Conservation (phyloP, 2,113 vertebrate genomes). For the Butorides virescens region DNA sequence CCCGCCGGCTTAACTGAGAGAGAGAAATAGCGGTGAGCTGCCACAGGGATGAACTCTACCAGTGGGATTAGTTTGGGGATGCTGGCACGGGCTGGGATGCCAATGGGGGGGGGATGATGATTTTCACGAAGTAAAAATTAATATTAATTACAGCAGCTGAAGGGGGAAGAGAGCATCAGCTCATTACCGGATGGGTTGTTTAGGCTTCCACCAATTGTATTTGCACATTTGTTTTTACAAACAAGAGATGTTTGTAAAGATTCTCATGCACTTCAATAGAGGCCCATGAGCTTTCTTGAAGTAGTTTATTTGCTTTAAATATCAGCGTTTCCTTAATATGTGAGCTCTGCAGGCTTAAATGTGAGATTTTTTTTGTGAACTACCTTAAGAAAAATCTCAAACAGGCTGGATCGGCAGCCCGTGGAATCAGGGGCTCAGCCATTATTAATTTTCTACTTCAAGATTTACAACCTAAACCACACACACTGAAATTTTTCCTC, state of each 20-base stretch:
- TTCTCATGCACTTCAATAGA: not conserved
- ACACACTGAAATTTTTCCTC: not conserved
- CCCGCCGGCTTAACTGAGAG: not conserved
- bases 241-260: not conserved
- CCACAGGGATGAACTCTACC: rapidly evolving
- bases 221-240: not conserved
- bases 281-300: not conserved
- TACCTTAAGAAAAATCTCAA: not conserved
- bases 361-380: not conserved
- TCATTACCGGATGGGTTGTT: not conserved
- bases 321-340: not conserved
- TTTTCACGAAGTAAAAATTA: not conserved
- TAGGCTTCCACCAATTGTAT: not conserved
- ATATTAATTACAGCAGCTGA: not conserved
- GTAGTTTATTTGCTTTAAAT: not conserved
- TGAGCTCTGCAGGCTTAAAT: not conserved
- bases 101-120: not conserved
- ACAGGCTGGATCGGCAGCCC: not conserved
- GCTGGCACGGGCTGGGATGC: no score
- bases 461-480: not conserved
- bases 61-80: not conserved
- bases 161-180: not conserved
- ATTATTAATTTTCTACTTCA: not conserved
- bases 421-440: rapidly evolving
- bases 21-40: not conserved